Conservation (phyloP, 2,113 vertebrate species). For the Phodopus roborovskii region DNA sequence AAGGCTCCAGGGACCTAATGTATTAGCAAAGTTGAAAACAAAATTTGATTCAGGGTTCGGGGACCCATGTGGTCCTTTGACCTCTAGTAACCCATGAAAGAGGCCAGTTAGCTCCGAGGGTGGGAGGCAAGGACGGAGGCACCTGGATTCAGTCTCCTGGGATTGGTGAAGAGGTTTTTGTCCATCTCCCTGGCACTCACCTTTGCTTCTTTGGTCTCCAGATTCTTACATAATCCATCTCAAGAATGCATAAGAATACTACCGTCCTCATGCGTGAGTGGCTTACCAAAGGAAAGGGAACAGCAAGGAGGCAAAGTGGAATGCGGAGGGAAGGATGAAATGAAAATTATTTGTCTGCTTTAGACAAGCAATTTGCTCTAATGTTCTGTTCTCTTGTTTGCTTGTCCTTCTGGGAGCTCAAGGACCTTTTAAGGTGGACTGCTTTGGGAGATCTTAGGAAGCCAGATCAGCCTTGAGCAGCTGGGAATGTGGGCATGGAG, state of each 20-base stretch:
- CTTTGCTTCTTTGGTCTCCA: constrained; percentile 42
- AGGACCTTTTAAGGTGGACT: constrained; percentile 67
- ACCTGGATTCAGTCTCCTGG: constrained; percentile 1
- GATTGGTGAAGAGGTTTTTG: constrained; percentile 1
- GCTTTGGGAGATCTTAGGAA: background rate
- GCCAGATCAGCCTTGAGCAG: background rate
- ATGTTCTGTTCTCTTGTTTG: constrained; percentile 75
- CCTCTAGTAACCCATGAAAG: background rate
- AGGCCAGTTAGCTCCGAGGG: background rate
- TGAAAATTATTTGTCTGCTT: constrained; percentile 77
- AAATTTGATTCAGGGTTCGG: background rate
- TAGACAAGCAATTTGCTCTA: constrained; percentile 78
- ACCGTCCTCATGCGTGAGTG: constrained; percentile 17
- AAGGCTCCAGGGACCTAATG: background rate
- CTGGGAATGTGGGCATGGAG: background rate
- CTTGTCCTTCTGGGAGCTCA: constrained; percentile 73
- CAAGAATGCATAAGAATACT: constrained; percentile 70
- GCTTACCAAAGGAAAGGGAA: constrained; percentile 48
- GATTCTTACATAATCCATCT: constrained; percentile 70
- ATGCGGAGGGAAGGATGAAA: constrained; percentile 38
- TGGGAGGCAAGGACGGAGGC: background rate
- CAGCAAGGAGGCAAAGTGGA: constrained; percentile 57
- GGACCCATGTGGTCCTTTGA: background rate
- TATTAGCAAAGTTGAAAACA: background rate
- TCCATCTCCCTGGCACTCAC: background rate